Percentiles rank a stretch among this genome's conserved stretches.
Evolutionary conservation across 92 coral and sea anemone genomes (phyloP).

Genomic region (Zoanthus solanderi): DNA sequence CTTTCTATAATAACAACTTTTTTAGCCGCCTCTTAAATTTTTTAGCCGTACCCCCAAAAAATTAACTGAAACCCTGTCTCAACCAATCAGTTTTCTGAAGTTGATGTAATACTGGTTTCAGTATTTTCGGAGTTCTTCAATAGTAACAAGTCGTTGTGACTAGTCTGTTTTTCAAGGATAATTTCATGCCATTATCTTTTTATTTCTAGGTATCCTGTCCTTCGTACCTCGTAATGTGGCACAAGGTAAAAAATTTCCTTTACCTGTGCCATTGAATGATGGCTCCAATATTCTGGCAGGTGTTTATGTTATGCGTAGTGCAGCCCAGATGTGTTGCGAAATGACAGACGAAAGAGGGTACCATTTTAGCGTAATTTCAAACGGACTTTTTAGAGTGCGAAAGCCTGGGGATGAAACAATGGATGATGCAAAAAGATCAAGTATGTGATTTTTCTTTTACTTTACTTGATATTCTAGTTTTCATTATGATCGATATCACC

Average conservation of each 20-base stretch:
- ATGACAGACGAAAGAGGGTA: conserved; percentile 77
- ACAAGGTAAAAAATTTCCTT: conserved; percentile 37
- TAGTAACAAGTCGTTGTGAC: not conserved
- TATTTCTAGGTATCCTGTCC: conserved; percentile 38
- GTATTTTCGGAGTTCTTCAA: too few relatives aligned
- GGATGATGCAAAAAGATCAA: not conserved
- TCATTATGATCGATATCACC: not conserved
- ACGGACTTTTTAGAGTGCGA: conserved; percentile 72
- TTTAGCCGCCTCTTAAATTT: too few relatives aligned
- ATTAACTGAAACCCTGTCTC: too few relatives aligned
- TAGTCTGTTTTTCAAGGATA: too few relatives aligned
- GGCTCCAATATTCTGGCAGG: conserved; percentile 67
- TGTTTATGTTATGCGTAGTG: conserved; percentile 86
- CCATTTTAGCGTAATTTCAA: conserved; percentile 80
- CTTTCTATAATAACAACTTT: too few relatives aligned
- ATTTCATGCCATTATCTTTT: not conserved
- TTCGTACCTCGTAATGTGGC: conserved; percentile 70
- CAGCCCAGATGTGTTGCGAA: conserved; percentile 89
- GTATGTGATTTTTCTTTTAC: not conserved
- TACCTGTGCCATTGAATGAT: conserved; percentile 52
- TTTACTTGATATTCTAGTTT: not conserved
- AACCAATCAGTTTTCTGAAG: too few relatives aligned
- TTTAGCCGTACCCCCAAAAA: too few relatives aligned
- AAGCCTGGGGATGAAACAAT: conserved; percentile 39
- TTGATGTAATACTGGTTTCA: too few relatives aligned